Percentiles rank a stretch among this genome's conserved stretches.
phyloP scores from a whole-genome alignment of 1,140 invertebrate species.

The Rhagoletis zephyria region DNA sequence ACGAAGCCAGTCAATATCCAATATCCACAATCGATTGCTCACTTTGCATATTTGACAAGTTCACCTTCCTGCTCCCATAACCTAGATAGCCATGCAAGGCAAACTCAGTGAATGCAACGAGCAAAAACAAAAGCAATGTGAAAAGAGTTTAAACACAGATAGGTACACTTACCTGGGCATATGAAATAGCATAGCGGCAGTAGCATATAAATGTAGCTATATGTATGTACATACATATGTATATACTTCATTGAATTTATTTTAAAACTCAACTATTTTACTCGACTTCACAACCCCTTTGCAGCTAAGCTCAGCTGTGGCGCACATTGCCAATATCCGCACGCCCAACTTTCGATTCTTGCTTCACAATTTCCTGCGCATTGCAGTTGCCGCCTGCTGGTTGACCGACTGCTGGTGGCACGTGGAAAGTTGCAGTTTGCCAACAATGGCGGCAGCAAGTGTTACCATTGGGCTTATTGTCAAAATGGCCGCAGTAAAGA shows the following conservation, averaged over 20 bases:
- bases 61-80: slow-evolving; percentile 44
- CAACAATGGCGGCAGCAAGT: slow-evolving; percentile 34
- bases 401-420: slow-evolving; percentile 18
- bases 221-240: not conserved
- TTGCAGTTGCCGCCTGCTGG: slow-evolving; percentile 35
- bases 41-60: slow-evolving; percentile 50
- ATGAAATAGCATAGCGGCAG: not conserved
- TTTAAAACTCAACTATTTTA: not conserved
- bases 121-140: slow-evolving; percentile 11
- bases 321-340: slow-evolving; percentile 43
- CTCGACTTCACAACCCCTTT: not conserved
- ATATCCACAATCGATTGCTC: slow-evolving; percentile 50
- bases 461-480: slow-evolving; percentile 6
- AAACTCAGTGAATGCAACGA: not conserved
- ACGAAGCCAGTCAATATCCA: slow-evolving; percentile 32
- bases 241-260: not conserved
- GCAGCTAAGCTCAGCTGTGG: not conserved
- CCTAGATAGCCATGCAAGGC: not conserved
- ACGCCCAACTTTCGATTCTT: slow-evolving; percentile 18
- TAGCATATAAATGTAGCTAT: not conserved
- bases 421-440: slow-evolving; percentile 13
- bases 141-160: not conserved
- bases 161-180: not conserved
- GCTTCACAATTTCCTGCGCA: slow-evolving; percentile 48
- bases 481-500: not conserved